phyloP scores from a whole-genome alignment of 1,140 invertebrate species.

The Zaprionus inermis region DNA sequence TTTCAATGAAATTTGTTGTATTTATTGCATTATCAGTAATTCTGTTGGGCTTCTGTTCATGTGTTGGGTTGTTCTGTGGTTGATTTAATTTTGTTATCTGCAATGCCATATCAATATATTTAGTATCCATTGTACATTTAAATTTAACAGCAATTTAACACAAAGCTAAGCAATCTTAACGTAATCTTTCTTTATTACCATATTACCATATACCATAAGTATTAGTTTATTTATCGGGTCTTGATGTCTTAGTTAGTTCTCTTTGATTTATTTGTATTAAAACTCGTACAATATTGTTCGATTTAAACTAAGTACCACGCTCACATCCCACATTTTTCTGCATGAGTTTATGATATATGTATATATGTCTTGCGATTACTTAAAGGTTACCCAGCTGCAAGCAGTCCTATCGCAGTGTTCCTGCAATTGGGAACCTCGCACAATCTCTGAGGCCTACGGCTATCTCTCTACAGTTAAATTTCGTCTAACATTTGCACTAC shows the following conservation, averaged over 20 bases:
- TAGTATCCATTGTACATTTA: slow-evolving; percentile 82
- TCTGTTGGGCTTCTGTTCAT: slow-evolving; percentile 56
- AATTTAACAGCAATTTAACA: slow-evolving; percentile 84
- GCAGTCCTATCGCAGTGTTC: background rate
- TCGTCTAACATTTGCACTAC: slow-evolving; percentile 72
- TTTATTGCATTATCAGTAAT: slow-evolving; percentile 78
- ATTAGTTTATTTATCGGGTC: slow-evolving; percentile 18
- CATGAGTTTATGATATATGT: slow-evolving; percentile 16
- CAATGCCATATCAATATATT: slow-evolving; percentile 60
- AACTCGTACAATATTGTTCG: slow-evolving; percentile 33
- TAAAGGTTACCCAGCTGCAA: slow-evolving; percentile 13
- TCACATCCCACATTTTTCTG: slow-evolving; percentile 3
- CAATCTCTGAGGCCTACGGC: slow-evolving; percentile 31
- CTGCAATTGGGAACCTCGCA: background rate
- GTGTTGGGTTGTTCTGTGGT: slow-evolving; percentile 44
- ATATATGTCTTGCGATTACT: slow-evolving; percentile 5
- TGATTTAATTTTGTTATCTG: slow-evolving; percentile 43
- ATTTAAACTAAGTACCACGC: slow-evolving; percentile 26
- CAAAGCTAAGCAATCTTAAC: slow-evolving; percentile 82
- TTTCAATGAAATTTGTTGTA: slow-evolving; percentile 67
- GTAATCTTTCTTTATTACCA: slow-evolving; percentile 38
- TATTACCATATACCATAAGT: slow-evolving; percentile 3
- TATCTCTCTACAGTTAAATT: slow-evolving; percentile 55
- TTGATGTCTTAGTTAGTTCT: slow-evolving; percentile 10
- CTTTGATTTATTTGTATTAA: slow-evolving; percentile 38